phyloP scores from a whole-genome alignment of 2,797 vertebrate species.

The Alectoris magna region DNA sequence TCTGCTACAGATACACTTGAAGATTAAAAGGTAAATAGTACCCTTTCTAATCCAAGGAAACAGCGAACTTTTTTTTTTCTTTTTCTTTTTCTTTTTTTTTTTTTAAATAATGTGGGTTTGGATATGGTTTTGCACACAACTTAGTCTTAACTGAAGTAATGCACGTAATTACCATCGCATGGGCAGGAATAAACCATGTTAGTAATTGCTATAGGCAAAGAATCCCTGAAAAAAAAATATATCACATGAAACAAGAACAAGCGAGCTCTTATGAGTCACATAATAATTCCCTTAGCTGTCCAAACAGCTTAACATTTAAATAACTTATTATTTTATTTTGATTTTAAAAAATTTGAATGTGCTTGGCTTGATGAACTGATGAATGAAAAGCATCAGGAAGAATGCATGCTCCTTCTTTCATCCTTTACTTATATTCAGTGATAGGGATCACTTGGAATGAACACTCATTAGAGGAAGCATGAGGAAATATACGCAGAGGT shows the following conservation, averaged over 20 bases:
- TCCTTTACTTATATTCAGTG: background rate
- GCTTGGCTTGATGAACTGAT: background rate
- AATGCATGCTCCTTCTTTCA: background rate
- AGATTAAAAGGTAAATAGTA: slow-evolving; percentile 72
- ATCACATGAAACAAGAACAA: slow-evolving; percentile 43
- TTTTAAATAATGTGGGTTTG: background rate
- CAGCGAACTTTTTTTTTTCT: background rate
- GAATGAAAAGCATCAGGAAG: slow-evolving; percentile 12
- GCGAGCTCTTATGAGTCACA: background rate
- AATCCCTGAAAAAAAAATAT: slow-evolving; percentile 40
- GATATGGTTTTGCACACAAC: slow-evolving; percentile 18
- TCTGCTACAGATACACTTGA: slow-evolving; percentile 54
- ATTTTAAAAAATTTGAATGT: background rate
- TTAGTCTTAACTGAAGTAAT: slow-evolving; percentile 55
- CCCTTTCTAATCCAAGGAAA: slow-evolving; percentile 55
- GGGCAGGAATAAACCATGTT: slow-evolving; percentile 39
- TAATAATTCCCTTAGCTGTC: slow-evolving; percentile 8
- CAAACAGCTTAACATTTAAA: slow-evolving; percentile 39
- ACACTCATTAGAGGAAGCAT: background rate
- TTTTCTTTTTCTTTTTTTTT: background rate
- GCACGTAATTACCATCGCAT: slow-evolving; percentile 46
- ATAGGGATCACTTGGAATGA: background rate
- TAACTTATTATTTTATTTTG: slow-evolving; percentile 32
- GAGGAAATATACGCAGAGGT: background rate
- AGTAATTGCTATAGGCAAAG: slow-evolving; percentile 1